Percentiles rank a stretch among this genome's conserved stretches.
Conservation (phyloP, 2,797 vertebrate genomes). For the Podarcis lilfordi region DNA sequence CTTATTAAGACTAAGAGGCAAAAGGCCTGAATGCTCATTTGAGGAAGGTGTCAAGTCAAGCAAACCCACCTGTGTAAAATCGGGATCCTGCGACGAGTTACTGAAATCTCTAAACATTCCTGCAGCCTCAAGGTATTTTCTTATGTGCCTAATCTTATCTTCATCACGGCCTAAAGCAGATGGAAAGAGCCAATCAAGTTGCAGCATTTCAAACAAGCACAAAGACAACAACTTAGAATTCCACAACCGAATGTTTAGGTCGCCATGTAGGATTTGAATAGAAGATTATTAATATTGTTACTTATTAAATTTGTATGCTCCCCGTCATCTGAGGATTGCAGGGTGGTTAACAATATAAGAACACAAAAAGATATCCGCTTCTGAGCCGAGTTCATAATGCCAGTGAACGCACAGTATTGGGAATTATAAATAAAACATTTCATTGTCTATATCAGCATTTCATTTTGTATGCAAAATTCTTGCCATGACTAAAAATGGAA, state of each 20-base stretch:
- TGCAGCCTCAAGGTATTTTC: constrained; percentile 88
- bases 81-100: constrained; percentile 87
- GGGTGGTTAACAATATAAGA: too few relatives aligned
- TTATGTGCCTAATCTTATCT: constrained; percentile 83
- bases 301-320: too few relatives aligned
- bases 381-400: not conserved
- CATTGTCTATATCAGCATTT: not conserved
- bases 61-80: constrained; percentile 88
- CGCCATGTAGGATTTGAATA: not conserved
- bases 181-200: not conserved
- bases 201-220: not conserved
- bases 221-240: not conserved
- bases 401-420: not conserved
- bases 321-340: too few relatives aligned
- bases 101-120: constrained; percentile 93
- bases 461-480: not conserved
- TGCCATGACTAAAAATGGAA: not conserved
- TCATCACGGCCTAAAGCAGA: constrained; percentile 84
- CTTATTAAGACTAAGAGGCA: not conserved
- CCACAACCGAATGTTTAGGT: not conserved
- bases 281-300: not conserved
- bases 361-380: not conserved
- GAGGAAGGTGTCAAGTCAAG: not conserved
- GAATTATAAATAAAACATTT: not conserved
- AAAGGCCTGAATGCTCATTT: not conserved